Base-by-base conservation (phyloP, 2,888 invertebrate genomes). In the Trachelus iudaicus region DNA sequence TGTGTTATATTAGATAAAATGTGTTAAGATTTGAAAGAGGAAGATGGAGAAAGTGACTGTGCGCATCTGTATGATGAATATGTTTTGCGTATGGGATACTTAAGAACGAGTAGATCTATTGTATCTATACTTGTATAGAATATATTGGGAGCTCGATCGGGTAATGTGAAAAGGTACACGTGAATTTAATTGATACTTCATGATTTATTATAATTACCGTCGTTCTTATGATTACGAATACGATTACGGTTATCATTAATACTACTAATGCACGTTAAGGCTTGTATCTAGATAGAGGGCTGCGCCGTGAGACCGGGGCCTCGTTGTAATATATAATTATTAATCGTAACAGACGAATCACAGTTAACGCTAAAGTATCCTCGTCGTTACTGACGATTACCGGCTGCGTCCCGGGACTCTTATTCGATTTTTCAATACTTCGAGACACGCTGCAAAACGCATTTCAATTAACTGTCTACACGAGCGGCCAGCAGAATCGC, bases 261-360 rank as follows among this genome's bases (percentile, higher is more conserved):
- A 82, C 81, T 82, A 81, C 79, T 81, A 82, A 82, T 74, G 37
- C 77, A 76, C 78, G 75, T 75, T 86, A 87, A 86, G 84, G 84
- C 84, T 87, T 86, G 80, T 86, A 83, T 83, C 78, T 87, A 85
- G 81, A 84, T 83, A 82, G 81, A 79, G 81, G 80, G 79, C 81
- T 79, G 31, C 71, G 71, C 71, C 71, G 31, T 23, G 71, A 71
- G 73, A 77, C 56, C 73, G 69, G 80, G 80, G 82, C 81, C 83
- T 83, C 79, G 83, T 82, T 87, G 84, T 87, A 84, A 84, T 81
- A 85, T 84, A 86, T 77, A 83, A 74, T 74, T 74, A 35, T 74
- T 34, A 74, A 74, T 74, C 30, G 37, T 74, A 35, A 30, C 71
- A 9, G 23, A 71, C 31, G 31, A 71, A 71, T 71, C 30, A 71